These are phyloP conservation scores for Damaliscus lunatus DNA, from an alignment of 2,113 vertebrate species.

Conservation along the genomic window DNA sequence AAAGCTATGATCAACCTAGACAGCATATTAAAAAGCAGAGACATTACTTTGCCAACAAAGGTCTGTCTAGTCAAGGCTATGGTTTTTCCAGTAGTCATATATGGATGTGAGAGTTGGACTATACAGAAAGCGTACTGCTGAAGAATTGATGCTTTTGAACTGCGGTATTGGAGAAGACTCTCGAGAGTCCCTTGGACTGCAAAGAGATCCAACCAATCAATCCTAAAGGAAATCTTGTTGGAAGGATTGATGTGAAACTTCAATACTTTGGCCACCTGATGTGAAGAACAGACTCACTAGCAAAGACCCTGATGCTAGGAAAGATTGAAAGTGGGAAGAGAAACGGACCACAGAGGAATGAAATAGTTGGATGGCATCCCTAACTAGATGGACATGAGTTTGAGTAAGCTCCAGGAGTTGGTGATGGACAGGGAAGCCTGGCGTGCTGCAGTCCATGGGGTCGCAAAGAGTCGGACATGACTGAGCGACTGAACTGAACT, in stretches of 20 bases:
- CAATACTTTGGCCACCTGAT: not conserved
- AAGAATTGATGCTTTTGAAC: not conserved
- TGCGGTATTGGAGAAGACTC: not conserved
- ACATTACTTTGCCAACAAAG: not conserved
- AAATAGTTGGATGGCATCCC: not conserved
- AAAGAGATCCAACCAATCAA: not conserved
- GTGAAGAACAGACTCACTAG: not conserved
- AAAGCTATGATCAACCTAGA: not conserved
- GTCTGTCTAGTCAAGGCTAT: not conserved
- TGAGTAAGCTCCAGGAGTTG: not conserved
- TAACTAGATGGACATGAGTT: not conserved
- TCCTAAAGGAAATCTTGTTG: not conserved
- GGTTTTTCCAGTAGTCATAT: not conserved
- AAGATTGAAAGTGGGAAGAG: not conserved
- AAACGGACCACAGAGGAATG: not conserved
- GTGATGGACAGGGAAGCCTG: not conserved
- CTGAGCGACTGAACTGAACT: not conserved
- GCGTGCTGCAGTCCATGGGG: not conserved
- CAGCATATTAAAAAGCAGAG: not conserved
- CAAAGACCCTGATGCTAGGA: not conserved
- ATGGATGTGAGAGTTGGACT: not conserved
- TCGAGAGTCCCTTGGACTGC: not conserved
- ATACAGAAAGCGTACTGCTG: not conserved
- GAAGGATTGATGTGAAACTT: not conserved
- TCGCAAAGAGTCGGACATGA: rapidly evolving